Evolutionary conservation across 2,113 vertebrate species (phyloP).

Genomic region (Empidonax traillii): DNA sequence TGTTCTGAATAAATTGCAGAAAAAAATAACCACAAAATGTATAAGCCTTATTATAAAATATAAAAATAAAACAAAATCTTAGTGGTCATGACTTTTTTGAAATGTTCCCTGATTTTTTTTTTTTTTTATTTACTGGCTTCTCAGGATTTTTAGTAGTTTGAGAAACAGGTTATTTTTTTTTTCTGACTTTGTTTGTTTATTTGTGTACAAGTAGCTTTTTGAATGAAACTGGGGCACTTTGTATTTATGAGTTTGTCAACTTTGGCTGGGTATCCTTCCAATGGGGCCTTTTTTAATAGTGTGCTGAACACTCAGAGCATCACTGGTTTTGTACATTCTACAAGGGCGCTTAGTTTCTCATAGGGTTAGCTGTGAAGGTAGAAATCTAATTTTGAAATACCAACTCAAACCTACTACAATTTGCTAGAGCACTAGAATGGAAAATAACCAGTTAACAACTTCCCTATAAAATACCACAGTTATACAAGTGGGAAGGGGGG

Average conservation of each 20-base stretch:
- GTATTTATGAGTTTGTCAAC: background rate
- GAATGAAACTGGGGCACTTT: background rate
- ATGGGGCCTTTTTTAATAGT: background rate
- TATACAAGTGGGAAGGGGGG: background rate
- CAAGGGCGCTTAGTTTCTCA: background rate
- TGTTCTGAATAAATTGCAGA: background rate
- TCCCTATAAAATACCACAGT: background rate
- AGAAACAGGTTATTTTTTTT: background rate
- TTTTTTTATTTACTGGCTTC: background rate
- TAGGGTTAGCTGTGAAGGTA: background rate
- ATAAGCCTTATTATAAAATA: background rate
- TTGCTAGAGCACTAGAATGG: background rate
- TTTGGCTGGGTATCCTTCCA: background rate
- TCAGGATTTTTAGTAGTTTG: background rate
- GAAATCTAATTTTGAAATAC: conserved; percentile 14
- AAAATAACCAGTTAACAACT: background rate
- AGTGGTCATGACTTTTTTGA: background rate
- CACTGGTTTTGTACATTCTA: accelerated
- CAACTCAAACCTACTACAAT: background rate
- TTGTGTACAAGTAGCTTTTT: background rate
- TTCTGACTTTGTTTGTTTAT: background rate
- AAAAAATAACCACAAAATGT: background rate
- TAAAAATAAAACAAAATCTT: background rate
- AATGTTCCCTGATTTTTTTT: background rate
- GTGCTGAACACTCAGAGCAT: background rate